Evolutionary conservation across 2,888 invertebrate species (phyloP), one percentile per base, ranked within the genome.

Genomic region (Drosophila subsilvestris): DNA sequence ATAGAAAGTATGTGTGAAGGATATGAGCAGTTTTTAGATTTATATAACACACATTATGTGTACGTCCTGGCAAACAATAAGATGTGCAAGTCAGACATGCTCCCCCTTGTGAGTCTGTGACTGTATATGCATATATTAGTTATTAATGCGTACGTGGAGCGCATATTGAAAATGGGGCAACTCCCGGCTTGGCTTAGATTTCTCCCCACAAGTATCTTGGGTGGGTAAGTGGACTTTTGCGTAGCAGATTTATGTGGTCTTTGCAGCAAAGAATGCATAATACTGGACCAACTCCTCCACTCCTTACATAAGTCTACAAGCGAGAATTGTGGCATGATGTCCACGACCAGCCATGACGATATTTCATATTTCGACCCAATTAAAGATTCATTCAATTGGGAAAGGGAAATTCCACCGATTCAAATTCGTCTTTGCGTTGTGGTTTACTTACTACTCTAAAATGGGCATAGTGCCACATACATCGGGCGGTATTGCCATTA

Each of bases 81-180:
- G 86, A 86, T 73, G 63, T 48, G 74, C 27, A 47, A 62, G 63
- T 55, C 42, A 42, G 71, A 43, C 29, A 66, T 44, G 50, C 42
- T 43, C 27, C 9, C 3, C 43, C 29, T 25, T 27, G 54, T 25
- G 60, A 55, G 53, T 61, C 54, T 49, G 62, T 45, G 60, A 80
- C 70, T 84, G 69, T 58, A 69, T 83, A 83, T 88, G 82, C 82
- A 83, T 83, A 83, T 84, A 84, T 88, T 84, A 84, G 84, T 86
- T 84, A 88, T 86, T 84, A 84, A 84, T 84, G 86, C 86, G 84
- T 88, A 84, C 88, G 88, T 84, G 84, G 56, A 86, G 74, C 79
- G 84, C 88, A 84, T 88, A 84, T 88, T 84, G 84, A 84, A 88
- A 88, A 77, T 65, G 82, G 77, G 81, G 84, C 86, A 86, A 65